Percentiles rank a stretch among this genome's conserved stretches.
phyloP scores from a whole-genome alignment of 2,113 vertebrate genomes.

The Microcebus murinus region DNA sequence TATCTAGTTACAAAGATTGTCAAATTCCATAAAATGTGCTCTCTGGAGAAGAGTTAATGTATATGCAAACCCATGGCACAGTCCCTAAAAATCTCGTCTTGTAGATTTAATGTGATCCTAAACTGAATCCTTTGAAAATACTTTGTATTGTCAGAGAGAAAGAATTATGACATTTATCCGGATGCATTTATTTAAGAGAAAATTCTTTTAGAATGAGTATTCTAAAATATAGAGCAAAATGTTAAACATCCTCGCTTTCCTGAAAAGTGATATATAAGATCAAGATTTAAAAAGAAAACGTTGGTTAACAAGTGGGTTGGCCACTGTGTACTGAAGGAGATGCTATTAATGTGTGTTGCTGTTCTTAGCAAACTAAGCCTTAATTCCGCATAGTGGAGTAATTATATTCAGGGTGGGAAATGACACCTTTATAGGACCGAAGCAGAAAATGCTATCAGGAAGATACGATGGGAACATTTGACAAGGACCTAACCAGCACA shows the following conservation, averaged over 20 bases:
- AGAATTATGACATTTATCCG: neutral
- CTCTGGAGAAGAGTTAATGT: neutral
- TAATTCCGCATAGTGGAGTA: neutral
- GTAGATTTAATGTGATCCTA: neutral
- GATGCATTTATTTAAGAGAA: slow-evolving; percentile 2
- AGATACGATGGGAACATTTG: neutral
- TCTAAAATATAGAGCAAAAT: slow-evolving; percentile 4
- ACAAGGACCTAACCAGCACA: neutral
- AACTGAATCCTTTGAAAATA: neutral
- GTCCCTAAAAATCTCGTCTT: neutral
- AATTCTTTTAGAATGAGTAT: neutral
- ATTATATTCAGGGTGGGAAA: neutral
- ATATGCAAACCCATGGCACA: neutral
- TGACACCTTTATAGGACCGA: neutral
- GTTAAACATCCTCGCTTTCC: neutral
- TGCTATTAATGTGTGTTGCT: neutral
- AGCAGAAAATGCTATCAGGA: neutral
- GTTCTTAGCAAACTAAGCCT: neutral
- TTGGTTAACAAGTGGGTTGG: neutral
- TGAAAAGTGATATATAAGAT: neutral
- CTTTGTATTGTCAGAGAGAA: neutral
- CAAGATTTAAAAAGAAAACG: neutral
- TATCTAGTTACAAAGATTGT: neutral
- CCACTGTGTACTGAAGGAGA: neutral
- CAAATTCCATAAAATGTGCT: neutral